phyloP scores from a whole-genome alignment of 1,140 invertebrate species.

The Yoshiicerus persimilis region DNA sequence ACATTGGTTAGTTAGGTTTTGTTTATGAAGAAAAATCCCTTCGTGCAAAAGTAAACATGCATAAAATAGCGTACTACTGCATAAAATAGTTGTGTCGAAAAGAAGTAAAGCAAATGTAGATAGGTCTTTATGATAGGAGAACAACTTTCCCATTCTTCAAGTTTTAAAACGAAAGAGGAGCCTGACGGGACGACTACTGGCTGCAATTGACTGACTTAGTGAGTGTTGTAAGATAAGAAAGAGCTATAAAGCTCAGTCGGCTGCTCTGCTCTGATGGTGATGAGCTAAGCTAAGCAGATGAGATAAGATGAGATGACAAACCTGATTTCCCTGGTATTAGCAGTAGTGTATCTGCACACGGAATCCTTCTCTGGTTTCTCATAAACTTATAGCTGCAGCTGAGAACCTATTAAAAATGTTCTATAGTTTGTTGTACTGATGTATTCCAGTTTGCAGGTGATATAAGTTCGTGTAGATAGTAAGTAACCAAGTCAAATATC shows the following conservation, averaged over 20 bases:
- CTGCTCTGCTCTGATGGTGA: slow-evolving; percentile 17
- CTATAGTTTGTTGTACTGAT: neutral
- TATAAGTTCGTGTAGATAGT: neutral
- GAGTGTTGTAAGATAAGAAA: neutral
- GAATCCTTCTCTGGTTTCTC: neutral
- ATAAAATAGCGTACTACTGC: neutral
- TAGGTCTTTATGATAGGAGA: neutral
- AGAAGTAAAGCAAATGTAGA: neutral
- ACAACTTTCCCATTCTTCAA: neutral
- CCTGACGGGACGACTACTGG: neutral
- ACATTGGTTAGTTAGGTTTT: neutral
- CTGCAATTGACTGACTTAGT: neutral
- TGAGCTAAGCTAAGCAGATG: slow-evolving; percentile 19
- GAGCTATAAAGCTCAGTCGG: slow-evolving; percentile 18
- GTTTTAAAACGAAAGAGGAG: neutral
- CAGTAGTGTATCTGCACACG: neutral
- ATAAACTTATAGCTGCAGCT: neutral
- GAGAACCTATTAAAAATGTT: slow-evolving; percentile 4
- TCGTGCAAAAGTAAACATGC: neutral
- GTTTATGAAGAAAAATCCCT: neutral
- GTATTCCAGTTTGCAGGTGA: slow-evolving; percentile 1
- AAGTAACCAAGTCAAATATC: neutral
- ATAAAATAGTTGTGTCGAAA: neutral
- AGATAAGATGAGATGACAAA: slow-evolving; percentile 22
- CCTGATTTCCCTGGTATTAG: slow-evolving; percentile 5